A percentile compares a stretch with the other conserved stretches of the same genome.
These are phyloP conservation scores for Galaxias olidus DNA, from an alignment of 2,797 vertebrate species.

Conservation along the genomic window DNA sequence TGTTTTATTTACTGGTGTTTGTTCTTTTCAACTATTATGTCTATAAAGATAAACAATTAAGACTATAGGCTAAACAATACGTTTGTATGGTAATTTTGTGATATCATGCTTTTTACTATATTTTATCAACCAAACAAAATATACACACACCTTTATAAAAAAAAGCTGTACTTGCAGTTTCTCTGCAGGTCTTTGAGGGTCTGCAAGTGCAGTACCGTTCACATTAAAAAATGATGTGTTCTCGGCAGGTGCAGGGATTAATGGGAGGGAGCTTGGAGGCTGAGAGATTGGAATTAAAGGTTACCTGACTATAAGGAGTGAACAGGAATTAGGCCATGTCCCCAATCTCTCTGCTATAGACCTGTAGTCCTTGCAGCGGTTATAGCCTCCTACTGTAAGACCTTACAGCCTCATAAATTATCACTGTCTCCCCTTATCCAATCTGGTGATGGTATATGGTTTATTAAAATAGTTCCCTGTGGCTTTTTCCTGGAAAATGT, in stretches of 20 bases:
- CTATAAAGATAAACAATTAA: too few relatives aligned
- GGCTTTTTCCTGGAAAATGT: slow-evolving; percentile 23
- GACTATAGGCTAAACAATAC: too few relatives aligned
- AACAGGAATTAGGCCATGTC: slow-evolving; percentile 24
- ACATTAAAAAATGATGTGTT: slow-evolving; percentile 41
- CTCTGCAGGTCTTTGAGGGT: not conserved
- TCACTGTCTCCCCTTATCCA: slow-evolving; percentile 33
- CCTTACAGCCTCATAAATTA: slow-evolving; percentile 54
- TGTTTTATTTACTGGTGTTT: too few relatives aligned
- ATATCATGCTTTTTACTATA: too few relatives aligned
- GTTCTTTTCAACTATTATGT: too few relatives aligned
- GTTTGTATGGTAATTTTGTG: too few relatives aligned
- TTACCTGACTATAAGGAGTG: slow-evolving; percentile 19
- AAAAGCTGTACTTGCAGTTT: slow-evolving; percentile 16
- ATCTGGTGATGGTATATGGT: slow-evolving; percentile 27
- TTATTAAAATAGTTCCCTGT: slow-evolving; percentile 34
- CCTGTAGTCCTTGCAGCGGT: slow-evolving; percentile 14
- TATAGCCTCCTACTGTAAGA: slow-evolving; percentile 12
- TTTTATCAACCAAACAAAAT: not conserved
- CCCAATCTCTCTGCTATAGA: slow-evolving; percentile 14
- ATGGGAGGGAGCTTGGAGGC: slow-evolving; percentile 21
- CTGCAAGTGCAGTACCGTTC: slow-evolving; percentile 17
- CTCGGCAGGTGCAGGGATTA: slow-evolving; percentile 32
- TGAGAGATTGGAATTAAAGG: slow-evolving; percentile 26
- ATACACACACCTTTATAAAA: not conserved